A percentile compares a stretch with the other conserved stretches of the same genome.
phyloP scores from a whole-genome alignment of 2,113 vertebrate genomes.

The Gymnogyps californianus region DNA sequence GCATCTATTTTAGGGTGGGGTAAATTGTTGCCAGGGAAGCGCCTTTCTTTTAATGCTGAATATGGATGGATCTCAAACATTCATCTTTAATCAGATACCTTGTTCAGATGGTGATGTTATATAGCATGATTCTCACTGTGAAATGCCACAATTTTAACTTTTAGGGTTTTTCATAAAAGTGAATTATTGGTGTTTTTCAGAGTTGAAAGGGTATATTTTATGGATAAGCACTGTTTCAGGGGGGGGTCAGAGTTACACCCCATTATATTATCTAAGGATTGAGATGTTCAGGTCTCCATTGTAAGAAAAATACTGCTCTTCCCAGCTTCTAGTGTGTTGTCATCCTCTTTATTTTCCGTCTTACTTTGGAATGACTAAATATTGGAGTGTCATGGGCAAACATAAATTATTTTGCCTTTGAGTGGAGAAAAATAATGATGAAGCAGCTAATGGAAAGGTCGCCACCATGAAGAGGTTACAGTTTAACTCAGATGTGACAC shows the following conservation, averaged over 20 bases:
- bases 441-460: background rate
- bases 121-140: background rate
- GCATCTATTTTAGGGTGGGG: background rate
- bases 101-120: background rate
- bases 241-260: background rate
- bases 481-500: background rate
- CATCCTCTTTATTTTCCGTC: background rate
- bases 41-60: background rate
- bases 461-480: background rate
- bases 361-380: background rate
- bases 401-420: background rate
- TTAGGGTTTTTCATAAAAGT: rapidly evolving
- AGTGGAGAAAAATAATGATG: background rate
- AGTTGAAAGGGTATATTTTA: background rate
- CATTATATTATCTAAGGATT: background rate
- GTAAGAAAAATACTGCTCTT: background rate
- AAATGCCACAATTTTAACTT: background rate
- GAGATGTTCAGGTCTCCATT: background rate
- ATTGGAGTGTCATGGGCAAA: background rate
- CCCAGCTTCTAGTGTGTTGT: background rate
- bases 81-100: background rate
- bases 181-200: background rate
- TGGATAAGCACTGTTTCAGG: background rate
- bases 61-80: background rate
- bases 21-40: background rate